Base-by-base conservation (phyloP, 2,888 invertebrate species). In the Augochlorella aurata region DNA sequence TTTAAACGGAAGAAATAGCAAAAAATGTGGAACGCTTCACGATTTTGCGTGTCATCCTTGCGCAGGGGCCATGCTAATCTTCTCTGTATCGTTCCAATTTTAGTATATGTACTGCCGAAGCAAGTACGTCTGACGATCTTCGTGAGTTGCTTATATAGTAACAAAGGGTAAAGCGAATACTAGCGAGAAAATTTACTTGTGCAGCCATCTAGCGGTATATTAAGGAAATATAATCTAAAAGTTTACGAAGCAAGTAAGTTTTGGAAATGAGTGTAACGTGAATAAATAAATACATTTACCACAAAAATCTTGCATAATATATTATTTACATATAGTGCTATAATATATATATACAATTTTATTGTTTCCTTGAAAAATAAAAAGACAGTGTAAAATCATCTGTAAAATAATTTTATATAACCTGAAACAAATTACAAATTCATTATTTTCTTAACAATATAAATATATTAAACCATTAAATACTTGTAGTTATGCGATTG, bases 21-120 rank as follows among this genome's bases (percentile, higher is more conserved):
- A 95, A 95, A 95, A 95, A 95, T 96, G 96, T 96, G 96, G 96
- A 96, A 97, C 96, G 96, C 96, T 97, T 97, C 96, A 97, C 97
- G 97, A 97, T 97, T 97, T 97, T 97, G 97, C 97, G 97, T 97
- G 97, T 97, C 97, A 97, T 97, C 96, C 97, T 97, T 97, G 97
- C 96, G 96, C 96, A 97, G 97, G 96, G 97, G 96, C 96, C 96
- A 97, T 97, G 97, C 97, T 97, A 97, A 97, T 97, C 97, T 97
- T 97, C 97, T 97, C 97, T 97, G 97, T 97, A 97, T 97, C 97
- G 96, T 97, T 97, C 96, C 96, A 97, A 97, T 97, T 97, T 97
- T 97, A 96, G 96, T 96, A 96, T 96, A 96, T 96, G 96, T 96
- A 96, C 95, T 95, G 96, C 96, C 96, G 95, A 96, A 96, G 96